Evolutionary conservation across 2,888 invertebrate species (phyloP), one percentile per base, ranked within the genome.

Genomic region (Polydrusus tereticollis): DNA sequence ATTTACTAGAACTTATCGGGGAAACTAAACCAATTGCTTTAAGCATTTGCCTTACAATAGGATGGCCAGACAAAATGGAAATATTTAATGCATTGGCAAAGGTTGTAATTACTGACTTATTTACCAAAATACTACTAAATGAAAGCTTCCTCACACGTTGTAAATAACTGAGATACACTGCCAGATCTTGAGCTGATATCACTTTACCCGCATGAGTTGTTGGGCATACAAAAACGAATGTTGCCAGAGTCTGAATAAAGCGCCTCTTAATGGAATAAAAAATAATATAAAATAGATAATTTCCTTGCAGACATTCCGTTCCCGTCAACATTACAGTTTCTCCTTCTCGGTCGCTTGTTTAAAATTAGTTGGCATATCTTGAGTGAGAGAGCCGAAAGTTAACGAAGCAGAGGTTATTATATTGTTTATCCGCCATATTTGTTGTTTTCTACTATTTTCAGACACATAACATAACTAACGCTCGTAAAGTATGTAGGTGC

Each of bases 11-110:
- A 20, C 57, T 64, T 20, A 78, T 75, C 1, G 72, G 74, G 60
- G 77, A 77, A 10, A 77, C 26, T 26, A 23, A 8, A 74, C 69
- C 12, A 72, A 73, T n/a, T n/a, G n/a, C n/a, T n/a, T n/a, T n/a
- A n/a, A n/a, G n/a, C n/a, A n/a, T n/a, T n/a, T n/a, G n/a, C 41
- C 72, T 76, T 14, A 77, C 70, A 16, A 76, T 16, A 16, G 73
- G 74, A 58, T 77, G 73, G 20, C 58, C 43, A 36, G 72, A 36
- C 16, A 45, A 50, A 2, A 21, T 8, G 2, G 55, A 45, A 8
- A 58, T 45, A 8, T 41, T 47, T 6, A 1, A 1, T 20, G 74
- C 72, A 16, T 69, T 55, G 10, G 63, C 41, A 29, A 59, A 67
- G 2, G 60, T 70, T 23, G 29, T 20, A 20, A 69, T 33, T 23